phyloP scores from a whole-genome alignment of 2,888 invertebrate genomes.

The Nasonovia ribisnigri region DNA sequence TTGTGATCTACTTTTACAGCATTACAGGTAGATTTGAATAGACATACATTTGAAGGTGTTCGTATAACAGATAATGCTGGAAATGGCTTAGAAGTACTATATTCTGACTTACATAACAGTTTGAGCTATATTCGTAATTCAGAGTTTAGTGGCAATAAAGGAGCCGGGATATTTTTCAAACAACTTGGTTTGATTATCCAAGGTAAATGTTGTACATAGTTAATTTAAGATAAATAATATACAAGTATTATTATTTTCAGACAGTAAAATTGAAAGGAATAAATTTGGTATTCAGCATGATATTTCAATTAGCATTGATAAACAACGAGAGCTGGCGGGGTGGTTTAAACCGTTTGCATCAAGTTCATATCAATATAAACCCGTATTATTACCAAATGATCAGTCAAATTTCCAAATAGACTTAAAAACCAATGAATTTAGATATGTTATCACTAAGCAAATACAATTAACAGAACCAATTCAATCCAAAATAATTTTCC shows the following conservation, averaged over 20 bases:
- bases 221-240: constrained; percentile 9
- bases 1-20: constrained; percentile 72
- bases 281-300: constrained; percentile 91
- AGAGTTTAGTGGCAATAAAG: constrained; percentile 85
- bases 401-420: constrained; percentile 67
- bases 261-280: constrained; percentile 86
- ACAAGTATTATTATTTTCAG: constrained; percentile 69
- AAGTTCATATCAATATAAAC: constrained; percentile 74
- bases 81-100: constrained; percentile 93
- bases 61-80: constrained; percentile 87
- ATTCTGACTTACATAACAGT: constrained; percentile 92
- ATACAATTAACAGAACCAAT: constrained; percentile 43
- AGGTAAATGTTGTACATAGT: constrained; percentile 68
- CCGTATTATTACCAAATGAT: constrained; percentile 78
- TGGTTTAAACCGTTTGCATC: constrained; percentile 80
- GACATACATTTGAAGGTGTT: constrained; percentile 85
- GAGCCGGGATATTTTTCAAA: constrained; percentile 91
- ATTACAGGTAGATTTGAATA: constrained; percentile 87
- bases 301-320: constrained; percentile 84
- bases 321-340: constrained; percentile 92
- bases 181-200: constrained; percentile 86
- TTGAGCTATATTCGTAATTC: constrained; percentile 88
- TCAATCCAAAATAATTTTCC: constrained; percentile 56
- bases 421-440: constrained; percentile 77
- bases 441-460: constrained; percentile 83